Base-by-base conservation (phyloP, 2,888 invertebrate species). In the Tortricodes alternella region DNA sequence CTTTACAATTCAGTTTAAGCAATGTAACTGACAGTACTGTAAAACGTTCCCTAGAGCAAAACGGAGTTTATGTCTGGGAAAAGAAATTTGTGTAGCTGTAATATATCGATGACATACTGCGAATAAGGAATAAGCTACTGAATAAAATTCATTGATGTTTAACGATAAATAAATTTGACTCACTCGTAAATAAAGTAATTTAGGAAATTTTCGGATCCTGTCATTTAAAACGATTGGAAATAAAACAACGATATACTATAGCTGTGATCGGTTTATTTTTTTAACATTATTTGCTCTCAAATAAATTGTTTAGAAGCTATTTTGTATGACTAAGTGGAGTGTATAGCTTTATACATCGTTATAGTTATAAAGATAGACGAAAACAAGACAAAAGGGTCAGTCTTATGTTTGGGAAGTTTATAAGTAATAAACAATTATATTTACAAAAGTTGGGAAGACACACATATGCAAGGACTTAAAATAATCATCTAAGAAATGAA, bases 321-420 rank as follows among this genome's bases (percentile, higher is more conserved):
- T 68, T 62, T 69, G 74, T 76, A 76, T 74, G 78, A 80, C 85
- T 85, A 85, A 77, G 68, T 77, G 71, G 75, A 75, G 73, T 80
- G 76, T 83, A 83, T 76, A 87, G 81, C 80, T 75, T 82, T 82
- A 81, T 79, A 82, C 78, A 79, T 71, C 59, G 58, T 65, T 66
- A 71, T 66, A 81, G 73, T 77, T 80, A 84, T 73, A 85, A 83
- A 85, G 80, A 87, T 81, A 80, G 84, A 85, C 73, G 78, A 88
- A 86, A 90, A 86, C 76, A 87, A 89, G 89, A 89, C 81, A 85
- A 87, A 89, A 87, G 89, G 90, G 83, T 90, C 90, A 90, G 90
- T 90, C 90, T 90, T 90, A 89, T 90, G 78, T 88, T 89, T 89
- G 90, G 90, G 89, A 89, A 89, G 85, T 83, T 83, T 86, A 85